A percentile compares a stretch with the other conserved stretches of the same genome.
Evolutionary conservation across 2,113 vertebrate genomes (phyloP).

Genomic region (Anolis sagrei): DNA sequence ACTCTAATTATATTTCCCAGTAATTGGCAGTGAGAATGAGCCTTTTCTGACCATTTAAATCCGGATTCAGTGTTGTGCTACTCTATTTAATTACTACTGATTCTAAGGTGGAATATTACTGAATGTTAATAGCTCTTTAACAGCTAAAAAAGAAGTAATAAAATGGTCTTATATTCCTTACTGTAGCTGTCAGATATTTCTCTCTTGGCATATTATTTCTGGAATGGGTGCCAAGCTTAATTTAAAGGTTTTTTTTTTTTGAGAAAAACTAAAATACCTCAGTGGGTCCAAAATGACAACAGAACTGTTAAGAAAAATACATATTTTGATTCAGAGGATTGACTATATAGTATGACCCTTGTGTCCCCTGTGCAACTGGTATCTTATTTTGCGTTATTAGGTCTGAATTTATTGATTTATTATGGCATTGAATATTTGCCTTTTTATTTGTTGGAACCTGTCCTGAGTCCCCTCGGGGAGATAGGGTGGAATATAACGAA

Average conservation of each 20-base stretch:
- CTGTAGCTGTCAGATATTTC: slow-evolving; percentile 30
- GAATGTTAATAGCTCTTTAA: not conserved
- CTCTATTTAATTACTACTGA: slow-evolving; percentile 29
- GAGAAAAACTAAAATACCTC: slow-evolving; percentile 4
- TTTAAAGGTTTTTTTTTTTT: slow-evolving; percentile 23
- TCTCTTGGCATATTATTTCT: slow-evolving; percentile 21
- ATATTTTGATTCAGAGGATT: not conserved
- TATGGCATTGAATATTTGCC: no score
- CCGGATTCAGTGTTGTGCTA: slow-evolving; percentile 4
- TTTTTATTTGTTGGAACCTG: no score
- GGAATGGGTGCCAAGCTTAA: not conserved
- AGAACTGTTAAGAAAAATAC: not conserved
- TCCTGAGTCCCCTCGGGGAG: no score
- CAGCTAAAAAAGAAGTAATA: slow-evolving; percentile 23
- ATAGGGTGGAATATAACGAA: no score
- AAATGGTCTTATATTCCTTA: slow-evolving; percentile 30
- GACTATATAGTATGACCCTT: not conserved
- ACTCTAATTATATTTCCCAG: not conserved
- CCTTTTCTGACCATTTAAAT: slow-evolving; percentile 19
- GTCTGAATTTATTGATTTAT: no score
- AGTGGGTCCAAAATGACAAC: slow-evolving; percentile 5
- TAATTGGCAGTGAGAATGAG: slow-evolving; percentile 5
- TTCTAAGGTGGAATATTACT: slow-evolving; percentile 11
- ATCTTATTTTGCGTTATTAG: no score
- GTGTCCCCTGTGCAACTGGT: no score